A percentile compares a stretch with the other conserved stretches of the same genome.
Evolutionary conservation across 2,113 vertebrate species (phyloP).

Genomic region (Mus spicilegus): DNA sequence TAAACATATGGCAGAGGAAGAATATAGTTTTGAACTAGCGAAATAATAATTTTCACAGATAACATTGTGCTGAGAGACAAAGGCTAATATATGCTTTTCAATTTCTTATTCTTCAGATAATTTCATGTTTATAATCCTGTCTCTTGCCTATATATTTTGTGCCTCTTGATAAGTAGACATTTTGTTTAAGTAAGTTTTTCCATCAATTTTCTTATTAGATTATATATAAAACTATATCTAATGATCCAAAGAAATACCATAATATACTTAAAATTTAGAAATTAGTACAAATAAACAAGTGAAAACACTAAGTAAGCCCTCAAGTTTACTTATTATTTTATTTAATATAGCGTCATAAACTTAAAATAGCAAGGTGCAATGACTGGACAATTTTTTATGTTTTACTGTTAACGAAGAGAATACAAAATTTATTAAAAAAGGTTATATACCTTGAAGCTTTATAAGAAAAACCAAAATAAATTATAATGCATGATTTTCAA

Average conservation of each 20-base stretch:
- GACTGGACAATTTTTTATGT: background rate
- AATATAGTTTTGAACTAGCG: background rate
- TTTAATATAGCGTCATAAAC: background rate
- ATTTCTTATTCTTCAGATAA: background rate
- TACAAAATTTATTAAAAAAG: background rate
- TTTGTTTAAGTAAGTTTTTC: background rate
- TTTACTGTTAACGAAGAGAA: background rate
- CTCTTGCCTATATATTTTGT: background rate
- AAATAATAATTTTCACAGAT: background rate
- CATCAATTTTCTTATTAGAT: background rate
- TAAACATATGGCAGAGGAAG: background rate
- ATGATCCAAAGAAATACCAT: background rate
- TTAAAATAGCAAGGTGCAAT: background rate
- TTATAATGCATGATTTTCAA: background rate
- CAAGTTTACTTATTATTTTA: background rate
- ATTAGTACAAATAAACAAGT: background rate
- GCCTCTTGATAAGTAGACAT: background rate
- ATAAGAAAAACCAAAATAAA: background rate
- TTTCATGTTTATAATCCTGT: background rate
- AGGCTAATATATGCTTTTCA: background rate
- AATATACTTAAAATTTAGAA: background rate
- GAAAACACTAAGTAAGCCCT: background rate
- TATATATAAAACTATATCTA: background rate
- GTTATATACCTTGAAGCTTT: background rate
- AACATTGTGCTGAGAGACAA: background rate